Conservation (phyloP, 2,888 invertebrate genomes). For the Salticus scenicus region DNA sequence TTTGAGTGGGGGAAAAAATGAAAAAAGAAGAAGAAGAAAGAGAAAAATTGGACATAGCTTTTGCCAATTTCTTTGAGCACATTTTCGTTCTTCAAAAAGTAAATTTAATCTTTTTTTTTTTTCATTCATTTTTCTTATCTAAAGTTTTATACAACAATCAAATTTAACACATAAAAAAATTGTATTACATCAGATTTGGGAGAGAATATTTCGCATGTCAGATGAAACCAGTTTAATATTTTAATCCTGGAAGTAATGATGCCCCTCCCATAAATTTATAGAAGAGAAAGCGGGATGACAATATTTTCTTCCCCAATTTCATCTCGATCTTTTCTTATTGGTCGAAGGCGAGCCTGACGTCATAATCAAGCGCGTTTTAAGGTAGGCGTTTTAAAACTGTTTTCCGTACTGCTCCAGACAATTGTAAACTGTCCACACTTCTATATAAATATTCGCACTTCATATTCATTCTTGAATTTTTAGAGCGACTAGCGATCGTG, state of each 20-base stretch:
- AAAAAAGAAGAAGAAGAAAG: too few species aligned
- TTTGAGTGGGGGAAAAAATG: too few species aligned
- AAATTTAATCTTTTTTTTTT: too few species aligned
- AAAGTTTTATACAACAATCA: too few species aligned
- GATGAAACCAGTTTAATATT: conserved; percentile 38
- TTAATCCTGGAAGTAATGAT: conserved; percentile 34
- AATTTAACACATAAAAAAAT: too few species aligned
- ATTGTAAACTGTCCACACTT: conserved; percentile 39
- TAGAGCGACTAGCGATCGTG: neutral
- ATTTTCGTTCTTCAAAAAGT: too few species aligned
- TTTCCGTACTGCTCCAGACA: conserved; percentile 45
- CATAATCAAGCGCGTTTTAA: conserved; percentile 61
- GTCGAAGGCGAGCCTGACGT: conserved; percentile 35
- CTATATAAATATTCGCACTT: conserved; percentile 36
- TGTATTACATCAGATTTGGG: too few species aligned
- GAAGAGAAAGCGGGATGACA: conserved; percentile 29
- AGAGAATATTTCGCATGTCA: too few species aligned
- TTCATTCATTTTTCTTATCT: too few species aligned
- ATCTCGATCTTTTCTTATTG: conserved; percentile 18
- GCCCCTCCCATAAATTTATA: conserved; percentile 57
- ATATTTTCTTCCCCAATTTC: conserved; percentile 34
- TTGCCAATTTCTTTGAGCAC: too few species aligned
- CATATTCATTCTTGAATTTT: neutral
- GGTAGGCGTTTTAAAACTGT: conserved; percentile 66
- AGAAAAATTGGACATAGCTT: too few species aligned